Evolutionary conservation across 2,888 invertebrate species (phyloP), one percentile per base, ranked within the genome.

Genomic region (Melanotus villosus): DNA sequence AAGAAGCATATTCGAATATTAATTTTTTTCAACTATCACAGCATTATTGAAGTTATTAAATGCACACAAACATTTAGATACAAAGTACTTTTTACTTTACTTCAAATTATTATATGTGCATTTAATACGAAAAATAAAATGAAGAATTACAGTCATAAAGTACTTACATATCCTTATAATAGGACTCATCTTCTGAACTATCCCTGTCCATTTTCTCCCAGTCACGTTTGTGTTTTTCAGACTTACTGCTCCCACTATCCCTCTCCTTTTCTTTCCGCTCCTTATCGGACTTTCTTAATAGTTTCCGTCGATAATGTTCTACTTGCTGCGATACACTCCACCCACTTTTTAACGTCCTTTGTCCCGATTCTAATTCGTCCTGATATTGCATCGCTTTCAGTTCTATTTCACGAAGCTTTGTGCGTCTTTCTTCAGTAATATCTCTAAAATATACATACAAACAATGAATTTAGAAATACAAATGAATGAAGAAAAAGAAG

Each of bases 331-430:
- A 85, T 72, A 95, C 87, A 6, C 91, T 88, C 89, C 94, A 93
- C 4, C 91, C 94, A 54, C 90, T 84, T 77, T 94, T 92, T 18
- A 93, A 82, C 32, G 89, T 88, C 67, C 93, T 88, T 78, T 90
- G 89, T 0, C 97, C 97, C 1, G 92, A 92, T 86, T 98, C 98
- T 77, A 98, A 84, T 84, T 98, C 98, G 87, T 98, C 98, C 84
- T 97, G 96, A 87, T 97, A 98, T 83, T 95, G 94, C 86, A 98
- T 90, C 59, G 96, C 95, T 86, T 96, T 96, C 75, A 98, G 91
- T 87, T 99, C 99, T 78, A 99, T 95, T 84, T 98, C 98, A 19
- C 98, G 89, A 66, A 96, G 84, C 79, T 91, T 90, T 74, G 88
- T 89, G 47, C 95, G 90, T 77, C 92, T 89, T 80, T 93, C 91